A percentile compares a stretch with the other conserved stretches of the same genome.
phyloP scores from a whole-genome alignment of 1,140 invertebrate genomes.

The Chironomus striatipennis region DNA sequence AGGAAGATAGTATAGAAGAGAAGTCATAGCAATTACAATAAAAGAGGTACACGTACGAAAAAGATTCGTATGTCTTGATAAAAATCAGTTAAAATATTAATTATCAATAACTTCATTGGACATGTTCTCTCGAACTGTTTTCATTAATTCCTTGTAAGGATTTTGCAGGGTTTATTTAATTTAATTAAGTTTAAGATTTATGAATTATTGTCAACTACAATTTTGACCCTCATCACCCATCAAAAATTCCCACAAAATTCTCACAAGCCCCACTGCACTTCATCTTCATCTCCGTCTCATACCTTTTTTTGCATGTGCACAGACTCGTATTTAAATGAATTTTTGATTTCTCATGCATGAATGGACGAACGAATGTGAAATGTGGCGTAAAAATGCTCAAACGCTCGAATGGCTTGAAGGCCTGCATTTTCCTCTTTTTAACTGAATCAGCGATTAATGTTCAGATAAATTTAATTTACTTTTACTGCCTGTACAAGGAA shows the following conservation, averaged over 20 bases:
- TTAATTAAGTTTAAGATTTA: too few species aligned
- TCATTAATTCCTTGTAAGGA: too few species aligned
- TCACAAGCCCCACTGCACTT: neutral
- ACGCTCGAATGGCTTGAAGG: neutral
- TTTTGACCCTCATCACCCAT: too few species aligned
- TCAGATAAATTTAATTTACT: too few species aligned
- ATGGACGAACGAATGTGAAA: neutral
- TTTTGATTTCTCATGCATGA: constrained; percentile 9
- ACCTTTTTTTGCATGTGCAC: neutral
- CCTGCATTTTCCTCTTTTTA: neutral
- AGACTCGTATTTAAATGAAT: neutral
- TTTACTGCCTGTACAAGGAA: too few species aligned
- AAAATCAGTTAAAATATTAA: constrained; percentile 10
- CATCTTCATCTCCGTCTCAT: neutral
- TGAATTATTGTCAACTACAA: too few species aligned
- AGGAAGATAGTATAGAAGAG: neutral
- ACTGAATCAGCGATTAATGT: too few species aligned
- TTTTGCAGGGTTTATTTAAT: too few species aligned
- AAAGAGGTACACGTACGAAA: neutral
- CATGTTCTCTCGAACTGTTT: neutral
- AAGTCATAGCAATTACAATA: neutral
- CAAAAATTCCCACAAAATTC: neutral
- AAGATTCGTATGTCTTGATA: constrained; percentile 7
- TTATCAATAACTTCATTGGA: constrained; percentile 2
- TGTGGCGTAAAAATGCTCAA: neutral